Conservation (phyloP, 2,113 vertebrate genomes). For the Muntiacus muntjak region DNA sequence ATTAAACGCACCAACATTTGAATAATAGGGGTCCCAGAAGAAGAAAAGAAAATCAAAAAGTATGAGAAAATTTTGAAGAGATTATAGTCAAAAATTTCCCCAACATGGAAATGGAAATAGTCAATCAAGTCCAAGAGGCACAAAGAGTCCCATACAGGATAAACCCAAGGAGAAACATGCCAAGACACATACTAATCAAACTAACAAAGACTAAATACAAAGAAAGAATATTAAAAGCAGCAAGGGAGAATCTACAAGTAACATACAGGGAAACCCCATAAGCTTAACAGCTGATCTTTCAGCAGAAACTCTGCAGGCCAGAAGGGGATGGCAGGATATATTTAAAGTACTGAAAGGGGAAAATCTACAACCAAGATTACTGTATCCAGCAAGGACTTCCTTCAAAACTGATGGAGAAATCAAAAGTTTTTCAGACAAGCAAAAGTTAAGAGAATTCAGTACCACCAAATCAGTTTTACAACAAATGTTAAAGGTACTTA, state of each 20-base stretch:
- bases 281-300: background rate
- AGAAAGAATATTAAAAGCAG: background rate
- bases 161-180: background rate
- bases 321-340: background rate
- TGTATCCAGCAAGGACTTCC: background rate
- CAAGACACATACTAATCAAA: background rate
- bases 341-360: background rate
- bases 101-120: background rate
- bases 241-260: background rate
- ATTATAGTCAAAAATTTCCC: background rate
- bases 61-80: background rate
- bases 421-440: background rate
- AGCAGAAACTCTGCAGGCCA: background rate
- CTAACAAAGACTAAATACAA: background rate
- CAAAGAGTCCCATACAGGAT: background rate
- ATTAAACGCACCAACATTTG: background rate
- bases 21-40: background rate
- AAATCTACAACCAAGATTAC: background rate
- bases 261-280: background rate
- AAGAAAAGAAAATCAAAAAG: background rate
- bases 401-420: background rate
- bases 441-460: background rate
- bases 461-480: background rate
- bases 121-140: background rate
- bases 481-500: background rate